Percentiles rank a stretch among this genome's conserved stretches.
These are phyloP conservation scores for Herpailurus yagouaroundi DNA, from an alignment of 2,113 vertebrate genomes.

Conservation along the genomic window DNA sequence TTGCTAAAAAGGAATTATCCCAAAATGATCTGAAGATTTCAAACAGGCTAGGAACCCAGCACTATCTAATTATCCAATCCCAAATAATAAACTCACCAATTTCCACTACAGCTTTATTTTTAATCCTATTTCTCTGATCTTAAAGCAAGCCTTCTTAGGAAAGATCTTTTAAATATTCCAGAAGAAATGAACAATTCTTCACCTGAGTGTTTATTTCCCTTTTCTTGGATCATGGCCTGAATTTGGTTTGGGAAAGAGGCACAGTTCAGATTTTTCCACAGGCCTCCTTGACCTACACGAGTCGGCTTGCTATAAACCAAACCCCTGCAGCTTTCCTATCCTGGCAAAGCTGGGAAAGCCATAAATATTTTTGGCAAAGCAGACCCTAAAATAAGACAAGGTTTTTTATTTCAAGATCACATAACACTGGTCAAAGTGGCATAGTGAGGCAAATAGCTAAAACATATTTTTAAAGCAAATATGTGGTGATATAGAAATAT, in stretches of 20 bases:
- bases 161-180: conserved; percentile 47
- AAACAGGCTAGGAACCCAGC: not conserved
- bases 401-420: conserved; percentile 78
- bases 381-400: conserved; percentile 75
- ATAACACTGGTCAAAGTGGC: conserved; percentile 72
- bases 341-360: conserved; percentile 71
- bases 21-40: not conserved
- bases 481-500: conserved; percentile 65
- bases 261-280: conserved; percentile 73
- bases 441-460: conserved; percentile 67
- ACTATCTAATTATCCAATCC: not conserved
- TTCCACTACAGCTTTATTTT: not conserved
- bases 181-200: conserved; percentile 66
- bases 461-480: conserved; percentile 78
- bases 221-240: conserved; percentile 35
- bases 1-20: not conserved
- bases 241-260: conserved; percentile 66
- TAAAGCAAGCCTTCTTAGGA: conserved; percentile 32
- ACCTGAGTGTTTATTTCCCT: conserved; percentile 67
- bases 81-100: not conserved
- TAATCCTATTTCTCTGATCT: not conserved
- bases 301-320: conserved; percentile 65
- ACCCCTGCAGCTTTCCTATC: conserved; percentile 58
- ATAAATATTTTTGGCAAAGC: conserved; percentile 80
- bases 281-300: conserved; percentile 69